These are phyloP conservation scores for Myotis planiceps DNA, from an alignment of 2,797 vertebrate genomes.

Conservation along the genomic window DNA sequence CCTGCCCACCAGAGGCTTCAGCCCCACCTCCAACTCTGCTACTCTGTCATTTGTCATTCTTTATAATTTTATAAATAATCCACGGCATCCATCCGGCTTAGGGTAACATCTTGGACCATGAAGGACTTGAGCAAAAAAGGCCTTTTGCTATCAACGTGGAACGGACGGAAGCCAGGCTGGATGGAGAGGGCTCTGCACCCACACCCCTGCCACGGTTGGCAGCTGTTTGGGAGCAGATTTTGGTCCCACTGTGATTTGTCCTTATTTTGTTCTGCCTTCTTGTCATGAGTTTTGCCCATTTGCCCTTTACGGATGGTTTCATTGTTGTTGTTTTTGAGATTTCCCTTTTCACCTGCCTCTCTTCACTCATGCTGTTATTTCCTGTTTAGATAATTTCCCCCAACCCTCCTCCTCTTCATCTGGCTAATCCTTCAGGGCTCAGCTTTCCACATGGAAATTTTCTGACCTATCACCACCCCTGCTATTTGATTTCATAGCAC, in stretches of 20 bases:
- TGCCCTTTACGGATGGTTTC: background rate
- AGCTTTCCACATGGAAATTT: constrained; percentile 62
- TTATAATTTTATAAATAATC: background rate
- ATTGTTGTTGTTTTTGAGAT: background rate
- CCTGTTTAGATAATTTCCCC: background rate
- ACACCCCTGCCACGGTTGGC: rapidly evolving
- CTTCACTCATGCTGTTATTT: background rate
- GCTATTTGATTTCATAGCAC: constrained; percentile 52
- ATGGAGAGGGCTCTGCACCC: background rate
- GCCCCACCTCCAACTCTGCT: background rate
- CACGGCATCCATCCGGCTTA: background rate
- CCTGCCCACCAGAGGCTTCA: background rate
- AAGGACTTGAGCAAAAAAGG: background rate
- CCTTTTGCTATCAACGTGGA: background rate
- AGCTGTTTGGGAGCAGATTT: background rate
- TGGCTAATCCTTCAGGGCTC: constrained; percentile 50
- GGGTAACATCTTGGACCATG: background rate
- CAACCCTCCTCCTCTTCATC: background rate
- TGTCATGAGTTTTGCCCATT: background rate
- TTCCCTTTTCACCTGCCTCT: background rate
- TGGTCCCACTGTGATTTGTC: background rate
- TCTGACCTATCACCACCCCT: constrained; percentile 48
- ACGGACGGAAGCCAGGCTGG: background rate
- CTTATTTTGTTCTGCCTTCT: constrained; percentile 25
- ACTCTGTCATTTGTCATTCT: background rate